These are phyloP conservation scores for Percopsis transmontana DNA, from an alignment of 2,113 vertebrate genomes.

Conservation along the genomic window DNA sequence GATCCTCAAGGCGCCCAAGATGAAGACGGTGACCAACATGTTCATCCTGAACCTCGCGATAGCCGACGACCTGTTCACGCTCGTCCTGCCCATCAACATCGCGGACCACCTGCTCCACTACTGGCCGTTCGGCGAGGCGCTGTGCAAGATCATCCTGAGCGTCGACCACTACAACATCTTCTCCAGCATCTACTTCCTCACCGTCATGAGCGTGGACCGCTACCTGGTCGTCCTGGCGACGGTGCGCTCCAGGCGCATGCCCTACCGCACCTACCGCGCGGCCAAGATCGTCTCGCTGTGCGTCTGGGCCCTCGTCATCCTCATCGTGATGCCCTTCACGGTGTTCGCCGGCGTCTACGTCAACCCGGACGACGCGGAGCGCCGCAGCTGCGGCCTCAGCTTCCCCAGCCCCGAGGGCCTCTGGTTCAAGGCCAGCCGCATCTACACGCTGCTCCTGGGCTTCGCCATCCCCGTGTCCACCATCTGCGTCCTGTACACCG, in stretches of 20 bases:
- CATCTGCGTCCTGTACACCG: slow-evolving; percentile 85
- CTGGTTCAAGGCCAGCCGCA: slow-evolving; percentile 89
- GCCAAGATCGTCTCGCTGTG: slow-evolving; percentile 86
- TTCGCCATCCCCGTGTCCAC: slow-evolving; percentile 88
- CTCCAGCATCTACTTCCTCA: slow-evolving; percentile 92
- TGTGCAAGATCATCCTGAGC: slow-evolving; percentile 90
- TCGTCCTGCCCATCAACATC: slow-evolving; percentile 88
- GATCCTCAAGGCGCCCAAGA: slow-evolving; percentile 89
- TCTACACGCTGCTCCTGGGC: slow-evolving; percentile 86
- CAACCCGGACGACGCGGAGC: slow-evolving; percentile 68
- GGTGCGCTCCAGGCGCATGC: slow-evolving; percentile 81
- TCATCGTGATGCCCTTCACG: slow-evolving; percentile 86
- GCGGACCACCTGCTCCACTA: slow-evolving; percentile 85
- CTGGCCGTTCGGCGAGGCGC: slow-evolving; percentile 88
- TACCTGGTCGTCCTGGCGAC: slow-evolving; percentile 88
- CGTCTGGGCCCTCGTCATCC: slow-evolving; percentile 85
- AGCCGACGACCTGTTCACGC: slow-evolving; percentile 85
- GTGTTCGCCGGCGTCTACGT: slow-evolving; percentile 83
- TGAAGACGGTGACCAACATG: slow-evolving; percentile 92
- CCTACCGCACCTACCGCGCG: slow-evolving; percentile 81
- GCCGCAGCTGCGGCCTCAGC: slow-evolving; percentile 86
- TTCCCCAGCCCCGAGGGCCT: slow-evolving; percentile 85
- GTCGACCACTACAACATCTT: slow-evolving; percentile 92
- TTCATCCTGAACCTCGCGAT: slow-evolving; percentile 90
- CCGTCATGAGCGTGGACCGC: slow-evolving; percentile 88